These are phyloP conservation scores for Lycorma delicatula DNA, from an alignment of 1,140 invertebrate genomes.

Conservation along the genomic window DNA sequence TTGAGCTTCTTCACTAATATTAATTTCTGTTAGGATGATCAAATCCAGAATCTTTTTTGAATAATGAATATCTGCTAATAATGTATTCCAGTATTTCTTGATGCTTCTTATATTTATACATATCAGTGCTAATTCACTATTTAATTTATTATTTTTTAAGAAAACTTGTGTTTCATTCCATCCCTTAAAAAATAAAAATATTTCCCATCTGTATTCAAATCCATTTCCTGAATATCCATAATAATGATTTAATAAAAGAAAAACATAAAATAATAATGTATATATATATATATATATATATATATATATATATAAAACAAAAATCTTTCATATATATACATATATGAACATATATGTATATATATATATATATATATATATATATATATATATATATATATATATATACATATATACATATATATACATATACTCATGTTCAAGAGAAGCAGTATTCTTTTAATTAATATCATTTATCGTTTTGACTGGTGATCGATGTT, in stretches of 20 bases:
- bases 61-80: not conserved
- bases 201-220: not conserved
- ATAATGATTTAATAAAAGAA: not conserved
- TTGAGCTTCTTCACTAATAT: not conserved
- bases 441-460: not conserved
- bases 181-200: slow-evolving; percentile 1
- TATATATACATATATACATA: not conserved
- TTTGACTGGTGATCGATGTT: no score
- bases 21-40: slow-evolving; percentile 7
- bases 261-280: slow-evolving; percentile 1
- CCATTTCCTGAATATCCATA: not conserved
- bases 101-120: slow-evolving; percentile 3
- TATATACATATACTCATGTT: not conserved
- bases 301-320: not conserved
- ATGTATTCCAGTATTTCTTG: slow-evolving; percentile 3
- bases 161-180: no score
- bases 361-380: not conserved
- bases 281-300: not conserved
- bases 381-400: not conserved
- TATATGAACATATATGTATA: not conserved
- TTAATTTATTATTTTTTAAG: no score
- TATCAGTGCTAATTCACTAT: not conserved
- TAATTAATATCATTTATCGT: no score
- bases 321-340: not conserved
- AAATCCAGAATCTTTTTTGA: not conserved